Base-by-base conservation (phyloP, 2,113 vertebrate genomes). In the Lonchura striata region DNA sequence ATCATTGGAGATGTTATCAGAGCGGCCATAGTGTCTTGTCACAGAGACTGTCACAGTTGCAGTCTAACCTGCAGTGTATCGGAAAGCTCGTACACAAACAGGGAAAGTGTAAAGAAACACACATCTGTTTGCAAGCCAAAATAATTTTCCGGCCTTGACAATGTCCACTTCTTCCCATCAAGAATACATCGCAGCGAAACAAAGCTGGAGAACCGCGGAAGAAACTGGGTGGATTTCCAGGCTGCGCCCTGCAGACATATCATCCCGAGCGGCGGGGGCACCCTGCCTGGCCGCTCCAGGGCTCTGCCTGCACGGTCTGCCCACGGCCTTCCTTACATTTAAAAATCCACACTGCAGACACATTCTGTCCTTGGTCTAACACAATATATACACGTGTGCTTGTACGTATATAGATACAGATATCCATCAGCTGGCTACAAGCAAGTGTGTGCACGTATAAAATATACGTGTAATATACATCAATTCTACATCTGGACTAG, bases 1-100 rank as follows among this genome's bases (percentile, higher is more conserved):
- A 84, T 91, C 92, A 42, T 66, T 70, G 57, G 49, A 79, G 79
- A 89, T 95, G 69, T 46, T 94, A 90, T 90, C 94, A 60, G 56
- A 60, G 44, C 20, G 65, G 49, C 64, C 5, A 21, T 31, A 78
- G 82, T 6, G 70, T 74, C 82, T 86, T 47, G 75, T 85, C 80
- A 21, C 70, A 42, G 57, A 50, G 56, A 42, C 76, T 79, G 80
- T 52, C 75, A 37, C 82, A 44, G 53, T 17, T 28, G 59, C 75
- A 78, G 71, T 49, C 69, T 87, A 71, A 72, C 9, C 33, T 49
- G 76, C 52, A 22, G 30, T 22, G 14, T 11, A 16, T 31, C 27
- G 56, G 49, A 46, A 54, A 71, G 7, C 52, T 92, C 47, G 52
- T 22, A 47, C 71, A 13, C 59, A 37, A 77, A 15, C 44, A 9